Evolutionary conservation across 2,113 vertebrate genomes (phyloP), one percentile per base, ranked within the genome.

Genomic region (Leiothrix lutea): DNA sequence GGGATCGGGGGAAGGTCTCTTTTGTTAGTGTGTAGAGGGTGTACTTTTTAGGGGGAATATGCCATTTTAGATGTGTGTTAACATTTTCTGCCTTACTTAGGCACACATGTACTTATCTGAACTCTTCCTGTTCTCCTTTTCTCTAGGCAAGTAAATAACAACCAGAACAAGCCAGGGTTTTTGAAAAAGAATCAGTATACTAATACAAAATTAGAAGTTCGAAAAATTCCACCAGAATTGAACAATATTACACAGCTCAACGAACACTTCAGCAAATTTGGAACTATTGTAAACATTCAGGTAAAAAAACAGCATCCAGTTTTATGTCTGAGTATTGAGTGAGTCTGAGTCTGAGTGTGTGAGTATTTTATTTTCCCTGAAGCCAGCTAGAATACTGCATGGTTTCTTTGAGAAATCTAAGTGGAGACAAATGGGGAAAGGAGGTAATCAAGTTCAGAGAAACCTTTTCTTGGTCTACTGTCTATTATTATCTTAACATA

Each of bases 181-280:
- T 98, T 99, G 54, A 99, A 99, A 90, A 99, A 99, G 96, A 99
- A 98, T 96, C 98, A 99, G 65, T 99, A 99, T 20, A 98, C 99
- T 4, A 99, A 99, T 96, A 99, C 99, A 25, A 99, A 99, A 97
- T 86, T 99, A 94, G 99, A 99, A 97, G 99, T 99, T 78, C 98
- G 99, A 86, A 99, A 98, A 98, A 99, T 99, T 92, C 99, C 99
- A 12, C 98, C 98, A 14, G 99, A 99, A 21, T 31, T 99, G 67
- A 99, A 99, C 97, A 99, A 99, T 90, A 99, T 99, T 94, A 99
- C 99, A 60, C 99, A 99, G 92, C 98, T 99, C 94, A 99, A 99
- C 0, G 99, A 99, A 91, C 99, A 99, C 91, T 99, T 99, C 98
- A 99, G 99, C 98, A 99, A 99, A 97, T 99, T 99, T 97, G 99